Percentiles rank a stretch among this genome's conserved stretches.
phyloP scores from a whole-genome alignment of 1,140 invertebrate species.

The Gyrodactylus salaris region DNA sequence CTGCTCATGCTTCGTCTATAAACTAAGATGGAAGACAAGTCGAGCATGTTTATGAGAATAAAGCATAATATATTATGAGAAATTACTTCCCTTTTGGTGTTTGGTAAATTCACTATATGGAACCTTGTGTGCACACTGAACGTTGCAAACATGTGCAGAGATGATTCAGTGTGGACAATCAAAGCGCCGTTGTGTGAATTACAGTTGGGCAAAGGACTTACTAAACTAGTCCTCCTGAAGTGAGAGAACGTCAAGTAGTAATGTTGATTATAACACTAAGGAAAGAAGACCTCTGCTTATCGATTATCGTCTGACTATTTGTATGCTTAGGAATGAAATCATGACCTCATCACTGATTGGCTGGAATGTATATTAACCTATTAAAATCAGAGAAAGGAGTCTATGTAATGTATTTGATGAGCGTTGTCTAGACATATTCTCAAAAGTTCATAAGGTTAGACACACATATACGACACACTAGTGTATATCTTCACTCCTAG shows the following conservation, averaged over 20 bases:
- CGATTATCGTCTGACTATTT: background rate
- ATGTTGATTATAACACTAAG: background rate
- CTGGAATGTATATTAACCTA: background rate
- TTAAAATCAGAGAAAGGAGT: background rate
- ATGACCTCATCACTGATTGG: background rate
- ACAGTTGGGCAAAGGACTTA: background rate
- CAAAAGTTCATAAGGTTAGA: no score
- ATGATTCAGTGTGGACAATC: background rate
- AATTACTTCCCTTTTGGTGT: no score
- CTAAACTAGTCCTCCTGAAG: background rate
- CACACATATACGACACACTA: background rate
- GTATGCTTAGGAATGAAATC: background rate
- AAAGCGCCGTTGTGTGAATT: background rate
- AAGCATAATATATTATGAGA: background rate
- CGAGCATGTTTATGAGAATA: background rate
- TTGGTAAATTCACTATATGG: background rate
- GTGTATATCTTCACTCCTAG: background rate
- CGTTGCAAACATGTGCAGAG: background rate
- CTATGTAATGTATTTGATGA: background rate
- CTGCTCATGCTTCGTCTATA: background rate
- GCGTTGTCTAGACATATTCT: no score
- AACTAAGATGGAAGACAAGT: background rate
- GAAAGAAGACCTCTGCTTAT: background rate
- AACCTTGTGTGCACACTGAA: background rate
- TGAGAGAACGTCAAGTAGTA: background rate